Evolutionary conservation across 2,888 invertebrate species (phyloP).

Genomic region (Meteorus cinctellus): DNA sequence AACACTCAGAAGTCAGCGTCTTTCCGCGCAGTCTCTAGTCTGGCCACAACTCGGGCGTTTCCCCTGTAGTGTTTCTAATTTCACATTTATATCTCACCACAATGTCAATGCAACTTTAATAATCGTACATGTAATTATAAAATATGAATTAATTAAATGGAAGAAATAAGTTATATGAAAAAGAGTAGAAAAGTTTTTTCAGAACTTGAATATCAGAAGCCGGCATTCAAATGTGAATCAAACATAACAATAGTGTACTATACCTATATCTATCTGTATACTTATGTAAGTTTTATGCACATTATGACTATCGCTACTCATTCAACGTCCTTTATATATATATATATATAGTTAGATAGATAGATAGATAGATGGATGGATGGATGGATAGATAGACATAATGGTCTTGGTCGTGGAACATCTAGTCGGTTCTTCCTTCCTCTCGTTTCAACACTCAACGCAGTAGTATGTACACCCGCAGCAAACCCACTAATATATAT

Average conservation of each 20-base stretch:
- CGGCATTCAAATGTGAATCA: background rate
- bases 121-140: background rate
- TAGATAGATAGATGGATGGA: background rate
- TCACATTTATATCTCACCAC: conserved; percentile 22
- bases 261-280: background rate
- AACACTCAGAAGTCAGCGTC: conserved; percentile 37
- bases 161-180: background rate
- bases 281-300: background rate
- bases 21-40: conserved; percentile 29
- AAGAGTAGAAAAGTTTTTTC: background rate
- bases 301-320: background rate
- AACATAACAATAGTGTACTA: background rate
- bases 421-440: background rate
- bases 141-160: background rate
- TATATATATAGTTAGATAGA: no score
- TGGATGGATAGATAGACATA: background rate
- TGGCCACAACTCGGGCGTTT: conserved; percentile 41
- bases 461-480: conserved; percentile 22
- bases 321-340: background rate
- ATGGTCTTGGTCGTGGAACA: background rate
- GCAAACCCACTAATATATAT: conserved; percentile 57
- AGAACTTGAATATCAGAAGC: background rate
- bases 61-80: conserved; percentile 36
- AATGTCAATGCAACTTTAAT: conserved; percentile 33
- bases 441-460: conserved; percentile 5